Evolutionary conservation across 2,113 vertebrate species (phyloP), one percentile per base, ranked within the genome.

Genomic region (Amblyopsis rosae): DNA sequence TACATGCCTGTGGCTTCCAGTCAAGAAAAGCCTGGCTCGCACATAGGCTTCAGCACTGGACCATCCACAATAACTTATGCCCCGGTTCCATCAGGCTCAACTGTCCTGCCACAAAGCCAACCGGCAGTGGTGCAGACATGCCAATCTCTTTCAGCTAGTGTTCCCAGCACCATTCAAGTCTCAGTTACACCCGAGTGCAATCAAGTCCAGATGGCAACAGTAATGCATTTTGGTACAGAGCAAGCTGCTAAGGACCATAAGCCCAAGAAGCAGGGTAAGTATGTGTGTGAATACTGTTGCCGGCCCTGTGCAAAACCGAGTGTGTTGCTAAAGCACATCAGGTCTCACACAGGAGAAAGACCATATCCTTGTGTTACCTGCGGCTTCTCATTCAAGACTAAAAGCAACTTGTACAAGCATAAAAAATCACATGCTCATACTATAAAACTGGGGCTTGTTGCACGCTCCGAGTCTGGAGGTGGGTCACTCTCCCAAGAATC

Each of bases 381-480:
- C 79, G 97, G 96, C n/a, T 99, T 99, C 90, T 99, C 98, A 0
- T 99, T 99, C 87, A 99, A 99, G 90, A 99, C 98, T 73, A 99
- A 99, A 92, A 99, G 97, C 86, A 99, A 99, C 84, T 87, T 99
- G 53, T 99, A 99, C 86, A 99, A 99, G 94, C 98, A 99, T 94
- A 99, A 98, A 88, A 99, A 99, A 41, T 99, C 98, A 19, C 97
- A 99, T n/a, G 96, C 98, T 0, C 98, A 99, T 4, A 95, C 96
- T 11, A 96, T 98, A 80, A 99, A 99, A 87, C 93, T 99, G 69
- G 96, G 96, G 11, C 94, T 98, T 13, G 94, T 96, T 62, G 89
- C 94, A 4, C 94, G 96, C 0, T 93, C 96, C 0, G 98, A 98
- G 77, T 92, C 95, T 3, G 90, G 93, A 69, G 90, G 93, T 16